Conservation (phyloP, 53 echinoderm and acorn worm species). For the Holothuria leucospilota region DNA sequence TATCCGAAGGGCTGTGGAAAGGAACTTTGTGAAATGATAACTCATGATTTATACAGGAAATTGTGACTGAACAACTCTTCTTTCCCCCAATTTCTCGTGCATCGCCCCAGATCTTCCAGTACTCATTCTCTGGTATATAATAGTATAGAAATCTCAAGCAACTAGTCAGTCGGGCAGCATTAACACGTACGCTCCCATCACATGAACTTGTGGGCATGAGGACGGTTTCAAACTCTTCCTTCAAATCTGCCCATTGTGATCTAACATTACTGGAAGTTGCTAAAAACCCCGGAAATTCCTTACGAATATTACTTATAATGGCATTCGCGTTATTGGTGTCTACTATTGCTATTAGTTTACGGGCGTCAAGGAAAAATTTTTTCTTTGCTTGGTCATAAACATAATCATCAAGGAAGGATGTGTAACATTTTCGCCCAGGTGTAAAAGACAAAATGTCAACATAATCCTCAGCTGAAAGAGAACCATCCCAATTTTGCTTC, state of each 20-base stretch:
- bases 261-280: not conserved
- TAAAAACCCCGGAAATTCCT: slow-evolving; percentile 12
- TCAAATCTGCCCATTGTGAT: not conserved
- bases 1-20: too few relatives aligned
- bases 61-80: too few relatives aligned
- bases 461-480: too few relatives aligned
- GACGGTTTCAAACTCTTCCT: slow-evolving; percentile 34
- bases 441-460: too few relatives aligned
- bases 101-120: not conserved
- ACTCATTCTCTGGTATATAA: not conserved
- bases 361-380: too few relatives aligned
- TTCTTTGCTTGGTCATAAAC: too few relatives aligned
- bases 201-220: not conserved
- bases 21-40: too few relatives aligned
- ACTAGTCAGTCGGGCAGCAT: not conserved
- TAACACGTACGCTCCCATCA: not conserved
- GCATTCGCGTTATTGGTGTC: slow-evolving; percentile 37
- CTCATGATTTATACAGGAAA: too few relatives aligned
- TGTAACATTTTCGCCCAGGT: too few relatives aligned
- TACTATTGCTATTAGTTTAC: not conserved
- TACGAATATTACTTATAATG: slow-evolving; percentile 28
- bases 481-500: too few relatives aligned
- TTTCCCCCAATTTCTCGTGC: too few relatives aligned
- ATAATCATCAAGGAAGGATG: too few relatives aligned
- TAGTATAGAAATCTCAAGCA: slow-evolving; percentile 26